These are phyloP conservation scores for Montipora capitata DNA, from an alignment of 92 coral and sea anemone species.

Conservation along the genomic window DNA sequence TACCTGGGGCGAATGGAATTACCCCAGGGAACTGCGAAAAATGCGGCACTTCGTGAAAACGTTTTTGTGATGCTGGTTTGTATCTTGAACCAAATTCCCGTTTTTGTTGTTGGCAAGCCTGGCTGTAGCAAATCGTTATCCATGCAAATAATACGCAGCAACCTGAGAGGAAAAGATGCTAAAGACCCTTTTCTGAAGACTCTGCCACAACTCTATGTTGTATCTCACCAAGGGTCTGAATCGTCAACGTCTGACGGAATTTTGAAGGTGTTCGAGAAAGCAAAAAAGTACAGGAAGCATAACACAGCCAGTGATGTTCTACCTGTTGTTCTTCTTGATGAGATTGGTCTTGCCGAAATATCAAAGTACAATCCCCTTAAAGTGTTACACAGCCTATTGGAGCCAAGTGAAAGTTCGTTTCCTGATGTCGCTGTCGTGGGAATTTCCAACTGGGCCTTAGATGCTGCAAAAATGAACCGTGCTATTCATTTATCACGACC, in stretches of 20 bases:
- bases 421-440: conserved; percentile 99
- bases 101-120: conserved; percentile 98
- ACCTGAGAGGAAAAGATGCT: conserved; percentile 93
- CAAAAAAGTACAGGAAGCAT: conserved; percentile 89
- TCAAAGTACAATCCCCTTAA: conserved; percentile 98
- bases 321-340: conserved; percentile 97
- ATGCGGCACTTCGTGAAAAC: conserved; percentile 98
- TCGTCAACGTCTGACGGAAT: conserved; percentile 98
- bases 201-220: conserved; percentile 95
- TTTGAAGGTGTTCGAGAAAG: conserved; percentile 95
- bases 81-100: conserved; percentile 95
- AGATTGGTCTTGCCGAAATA: conserved; percentile 97
- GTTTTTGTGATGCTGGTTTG: conserved; percentile 97
- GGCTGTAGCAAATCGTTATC: conserved; percentile 99
- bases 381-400: conserved; percentile 95
- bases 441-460: conserved; percentile 98
- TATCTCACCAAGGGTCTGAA: conserved; percentile 97
- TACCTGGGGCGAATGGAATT: conserved; percentile 97
- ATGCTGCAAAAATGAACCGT: conserved; percentile 99
- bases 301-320: conserved; percentile 85
- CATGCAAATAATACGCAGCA: conserved; percentile 95
- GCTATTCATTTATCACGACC: conserved; percentile 99
- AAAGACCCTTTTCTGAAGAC: conserved; percentile 84
- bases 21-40: conserved; percentile 95
- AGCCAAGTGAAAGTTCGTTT: conserved; percentile 86